phyloP scores from a whole-genome alignment of 2,888 invertebrate species.

The Lobophora halterata region DNA sequence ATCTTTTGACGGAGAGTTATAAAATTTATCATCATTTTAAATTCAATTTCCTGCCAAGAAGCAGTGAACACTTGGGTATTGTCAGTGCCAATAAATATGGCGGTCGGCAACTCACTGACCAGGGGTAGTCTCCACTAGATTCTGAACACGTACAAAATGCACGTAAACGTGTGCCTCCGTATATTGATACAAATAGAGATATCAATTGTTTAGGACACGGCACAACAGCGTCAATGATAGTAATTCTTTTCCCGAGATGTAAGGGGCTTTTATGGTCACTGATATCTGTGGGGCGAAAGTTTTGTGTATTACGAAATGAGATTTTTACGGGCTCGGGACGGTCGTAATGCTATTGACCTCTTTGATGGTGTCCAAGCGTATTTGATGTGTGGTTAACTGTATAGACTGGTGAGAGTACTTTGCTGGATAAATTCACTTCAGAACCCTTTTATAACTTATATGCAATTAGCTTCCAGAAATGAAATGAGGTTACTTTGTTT shows the following conservation, averaged over 20 bases:
- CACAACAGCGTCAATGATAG: slow-evolving; percentile 65
- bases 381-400: slow-evolving; percentile 29
- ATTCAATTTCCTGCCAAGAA: slow-evolving; percentile 18
- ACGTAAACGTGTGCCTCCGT: slow-evolving; percentile 73
- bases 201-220: slow-evolving; percentile 78
- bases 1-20: too few species aligned
- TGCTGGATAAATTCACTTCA: too few species aligned
- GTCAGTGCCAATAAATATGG: slow-evolving; percentile 55
- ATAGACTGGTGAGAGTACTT: slow-evolving; percentile 12
- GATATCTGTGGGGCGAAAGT: slow-evolving; percentile 51
- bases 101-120: slow-evolving; percentile 35
- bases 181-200: slow-evolving; percentile 81
- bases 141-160: slow-evolving; percentile 70
- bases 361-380: slow-evolving; percentile 39
- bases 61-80: slow-evolving; percentile 42
- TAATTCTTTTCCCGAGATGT: slow-evolving; percentile 56
- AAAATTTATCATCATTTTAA: not conserved
- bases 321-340: slow-evolving; percentile 52
- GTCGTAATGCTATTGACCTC: slow-evolving; percentile 52
- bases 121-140: slow-evolving; percentile 52
- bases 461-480: too few species aligned
- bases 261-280: slow-evolving; percentile 53
- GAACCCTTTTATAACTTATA: too few species aligned
- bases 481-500: too few species aligned
- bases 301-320: slow-evolving; percentile 47